Evolutionary conservation across 2,113 vertebrate species (phyloP).

Genomic region (Misgurnus anguillicaudatus): DNA sequence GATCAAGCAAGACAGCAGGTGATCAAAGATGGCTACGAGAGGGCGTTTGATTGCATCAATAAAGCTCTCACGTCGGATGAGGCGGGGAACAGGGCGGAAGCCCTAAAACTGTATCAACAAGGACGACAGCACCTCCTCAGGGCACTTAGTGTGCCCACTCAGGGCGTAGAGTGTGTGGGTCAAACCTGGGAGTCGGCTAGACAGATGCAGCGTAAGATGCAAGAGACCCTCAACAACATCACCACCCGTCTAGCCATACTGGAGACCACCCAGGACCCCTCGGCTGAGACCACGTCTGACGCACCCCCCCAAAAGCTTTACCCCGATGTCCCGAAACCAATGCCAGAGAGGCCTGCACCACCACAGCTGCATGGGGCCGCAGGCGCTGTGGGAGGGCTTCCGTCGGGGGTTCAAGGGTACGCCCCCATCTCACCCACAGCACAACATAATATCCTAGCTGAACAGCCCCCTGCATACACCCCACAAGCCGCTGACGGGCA

Average conservation of each 20-base stretch:
- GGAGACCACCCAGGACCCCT: constrained; percentile 69
- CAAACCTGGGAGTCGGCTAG: constrained; percentile 84
- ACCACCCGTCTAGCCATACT: constrained; percentile 79
- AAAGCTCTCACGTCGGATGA: constrained; percentile 87
- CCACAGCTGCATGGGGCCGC: constrained; percentile 54
- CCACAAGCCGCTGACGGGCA: constrained; percentile 89
- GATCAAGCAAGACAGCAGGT: constrained; percentile 82
- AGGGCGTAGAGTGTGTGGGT: constrained; percentile 74
- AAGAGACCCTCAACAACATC: constrained; percentile 88
- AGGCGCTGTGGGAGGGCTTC: constrained; percentile 56
- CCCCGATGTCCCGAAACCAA: constrained; percentile 78
- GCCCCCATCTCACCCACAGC: constrained; percentile 56
- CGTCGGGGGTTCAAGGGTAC: constrained; percentile 32
- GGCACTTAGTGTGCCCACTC: constrained; percentile 77
- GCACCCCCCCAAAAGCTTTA: constrained; percentile 67
- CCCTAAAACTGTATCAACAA: constrained; percentile 81
- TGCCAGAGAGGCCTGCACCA: constrained; percentile 64
- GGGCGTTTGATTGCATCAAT: constrained; percentile 87
- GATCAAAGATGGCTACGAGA: constrained; percentile 88
- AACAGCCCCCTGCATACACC: constrained; percentile 90
- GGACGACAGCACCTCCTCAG: constrained; percentile 85
- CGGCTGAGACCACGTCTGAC: not conserved
- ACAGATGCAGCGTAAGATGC: constrained; percentile 95
- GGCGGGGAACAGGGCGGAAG: constrained; percentile 78
- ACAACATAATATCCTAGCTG: constrained; percentile 51